Evolutionary conservation across 2,888 invertebrate genomes (phyloP).

Genomic region (Ecliptopera silaceata): DNA sequence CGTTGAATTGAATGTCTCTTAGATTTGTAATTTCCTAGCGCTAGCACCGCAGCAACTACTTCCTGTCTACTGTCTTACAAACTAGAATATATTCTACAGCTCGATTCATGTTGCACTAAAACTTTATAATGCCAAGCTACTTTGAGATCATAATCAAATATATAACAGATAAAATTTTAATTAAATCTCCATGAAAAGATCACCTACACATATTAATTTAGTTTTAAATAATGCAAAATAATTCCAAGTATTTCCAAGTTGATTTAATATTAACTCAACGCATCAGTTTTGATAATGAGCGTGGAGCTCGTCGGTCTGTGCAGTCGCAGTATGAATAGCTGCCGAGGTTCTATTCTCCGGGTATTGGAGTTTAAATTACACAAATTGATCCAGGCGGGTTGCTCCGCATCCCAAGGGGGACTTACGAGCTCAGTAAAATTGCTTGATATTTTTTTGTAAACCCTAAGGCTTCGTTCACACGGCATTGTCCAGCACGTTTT

Average conservation of each 20-base stretch:
- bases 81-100: not conserved
- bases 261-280: slow-evolving; percentile 1
- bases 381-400: slow-evolving; percentile 69
- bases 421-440: slow-evolving; percentile 46
- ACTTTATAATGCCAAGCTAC: not conserved
- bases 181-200: slow-evolving; percentile 2
- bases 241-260: slow-evolving; percentile 10
- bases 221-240: slow-evolving; percentile 2
- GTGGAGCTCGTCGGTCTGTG: not conserved
- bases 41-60: not conserved
- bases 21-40: not conserved
- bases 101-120: slow-evolving; percentile 3
- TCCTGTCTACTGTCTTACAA: not conserved
- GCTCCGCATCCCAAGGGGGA: slow-evolving; percentile 55
- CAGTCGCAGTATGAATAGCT: slow-evolving; percentile 48
- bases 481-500: too few relatives aligned
- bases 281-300: slow-evolving; percentile 11
- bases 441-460: slow-evolving; percentile 44
- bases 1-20: too few relatives aligned
- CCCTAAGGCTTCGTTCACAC: too few relatives aligned
- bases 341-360: slow-evolving; percentile 66
- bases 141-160: not conserved
- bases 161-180: too few relatives aligned
- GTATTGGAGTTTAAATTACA: slow-evolving; percentile 75
- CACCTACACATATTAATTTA: not conserved